Evolutionary conservation across 2,797 vertebrate species (phyloP).

Genomic region (Molossus alvarezi): DNA sequence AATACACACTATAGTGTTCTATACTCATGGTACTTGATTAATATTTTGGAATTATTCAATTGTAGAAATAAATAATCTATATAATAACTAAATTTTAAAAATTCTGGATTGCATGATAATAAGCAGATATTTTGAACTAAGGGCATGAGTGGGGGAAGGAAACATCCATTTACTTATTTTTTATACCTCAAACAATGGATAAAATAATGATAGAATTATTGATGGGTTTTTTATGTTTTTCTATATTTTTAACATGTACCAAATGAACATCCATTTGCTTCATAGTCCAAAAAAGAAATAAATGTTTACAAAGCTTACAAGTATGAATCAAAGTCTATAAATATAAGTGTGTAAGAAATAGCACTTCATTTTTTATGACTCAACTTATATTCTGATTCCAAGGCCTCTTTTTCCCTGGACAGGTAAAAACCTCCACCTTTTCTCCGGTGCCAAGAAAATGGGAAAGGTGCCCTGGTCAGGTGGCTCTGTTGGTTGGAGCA

Average conservation of each 20-base stretch:
- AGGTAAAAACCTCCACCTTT: not conserved
- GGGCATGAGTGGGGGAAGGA: not conserved
- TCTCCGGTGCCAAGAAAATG: not conserved
- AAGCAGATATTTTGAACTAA: not conserved
- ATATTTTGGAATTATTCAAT: conserved; percentile 54
- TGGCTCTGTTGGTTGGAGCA: not conserved
- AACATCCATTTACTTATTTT: conserved; percentile 36
- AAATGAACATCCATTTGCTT: conserved; percentile 2
- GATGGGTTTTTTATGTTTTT: not conserved
- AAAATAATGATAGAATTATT: conserved; percentile 30
- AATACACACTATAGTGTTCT: not conserved
- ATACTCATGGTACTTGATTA: not conserved
- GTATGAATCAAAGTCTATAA: not conserved
- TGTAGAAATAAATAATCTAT: conserved; percentile 47
- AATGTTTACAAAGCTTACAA: conserved; percentile 7
- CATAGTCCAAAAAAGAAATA: conserved; percentile 47
- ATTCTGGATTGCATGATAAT: not conserved
- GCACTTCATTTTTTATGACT: not conserved
- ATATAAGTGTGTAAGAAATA: not conserved
- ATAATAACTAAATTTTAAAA: conserved; percentile 18
- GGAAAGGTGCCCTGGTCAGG: not conserved
- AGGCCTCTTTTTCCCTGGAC: not conserved
- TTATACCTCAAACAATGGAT: not conserved
- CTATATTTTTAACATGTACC: not conserved
- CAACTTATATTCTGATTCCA: not conserved